Evolutionary conservation across 2,888 invertebrate species (phyloP), one percentile per base, ranked within the genome.

Genomic region (Torymus texanus): DNA sequence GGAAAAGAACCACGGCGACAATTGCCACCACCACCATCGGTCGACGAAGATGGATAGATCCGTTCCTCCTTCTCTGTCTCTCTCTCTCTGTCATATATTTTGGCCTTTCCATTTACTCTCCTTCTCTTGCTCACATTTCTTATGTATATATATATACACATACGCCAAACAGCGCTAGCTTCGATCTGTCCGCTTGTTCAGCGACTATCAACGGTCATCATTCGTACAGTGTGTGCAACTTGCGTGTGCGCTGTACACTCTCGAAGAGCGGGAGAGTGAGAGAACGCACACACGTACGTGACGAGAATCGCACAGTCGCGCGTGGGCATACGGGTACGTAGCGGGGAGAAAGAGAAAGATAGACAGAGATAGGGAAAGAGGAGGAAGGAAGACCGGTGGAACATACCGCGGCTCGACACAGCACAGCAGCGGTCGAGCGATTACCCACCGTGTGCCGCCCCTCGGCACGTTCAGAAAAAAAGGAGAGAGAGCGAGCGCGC

Each of bases 1-100:
- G 85, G 86, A 87, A 88, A 89, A 88, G 87, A 88, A 89, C 86
- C 85, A 86, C 88, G 85, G 86, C 86, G 88, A 89, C 87, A 87
- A 88, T 87, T 85, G 86, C 88, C 86, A 85, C 87, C 85, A 84
- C 87, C 83, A 85, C 85, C 83, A 51, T 62, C 61, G 18, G 55
- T 68, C 55, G 50, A 72, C 72, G 59, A 67, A 61, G 71, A 79
- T 24, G 29, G 72, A 66, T 56, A 13, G 29, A 18, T 24, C 21
- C n/a, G n/a, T 24, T 63, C 67, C 21, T 50, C 11, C 18, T 59
- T 29, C 21, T 58, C 41, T 51, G n/a, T 21, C 51, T 16, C 53
- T 29, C 12, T 29, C 50, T 58, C 41, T 51, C 24, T 21, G n/a
- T 24, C 53, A 72, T 53, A 41, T 29, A 41, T 41, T 41, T 41